Evolutionary conservation across 1,140 invertebrate species (phyloP).

Genomic region (Drosophila tsacasi): DNA sequence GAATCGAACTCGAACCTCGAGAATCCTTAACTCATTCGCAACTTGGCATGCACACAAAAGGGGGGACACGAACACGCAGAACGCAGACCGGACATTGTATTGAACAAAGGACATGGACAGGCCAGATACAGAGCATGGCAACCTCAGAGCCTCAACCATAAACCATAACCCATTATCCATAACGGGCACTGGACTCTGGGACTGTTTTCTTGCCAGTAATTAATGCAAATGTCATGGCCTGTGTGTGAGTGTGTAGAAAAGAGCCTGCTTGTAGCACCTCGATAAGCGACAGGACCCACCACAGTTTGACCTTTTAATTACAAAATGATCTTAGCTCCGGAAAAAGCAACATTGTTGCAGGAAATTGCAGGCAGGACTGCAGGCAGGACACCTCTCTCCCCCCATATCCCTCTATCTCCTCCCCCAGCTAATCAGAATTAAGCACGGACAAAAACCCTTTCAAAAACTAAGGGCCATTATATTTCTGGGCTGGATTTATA

Average conservation of each 20-base stretch:
- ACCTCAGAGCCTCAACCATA: not conserved
- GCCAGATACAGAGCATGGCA: not conserved
- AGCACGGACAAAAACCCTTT: not conserved
- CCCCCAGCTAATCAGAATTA: not conserved
- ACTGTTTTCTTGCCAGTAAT: conserved; percentile 41
- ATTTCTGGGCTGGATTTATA: conserved; percentile 14
- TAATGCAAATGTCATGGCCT: conserved; percentile 24
- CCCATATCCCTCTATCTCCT: not conserved
- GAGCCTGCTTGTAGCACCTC: conserved; percentile 6
- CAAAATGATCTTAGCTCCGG: not conserved
- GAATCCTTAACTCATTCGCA: conserved; percentile 19
- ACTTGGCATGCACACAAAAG: conserved; percentile 20
- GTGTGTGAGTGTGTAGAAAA: not conserved
- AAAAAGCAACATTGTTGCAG: not conserved
- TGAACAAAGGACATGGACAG: not conserved
- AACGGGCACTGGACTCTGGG: conserved; percentile 4
- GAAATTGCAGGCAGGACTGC: not conserved
- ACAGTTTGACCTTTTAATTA: not conserved
- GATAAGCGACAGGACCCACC: not conserved
- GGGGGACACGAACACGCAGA: no score
- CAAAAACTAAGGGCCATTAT: conserved; percentile 2
- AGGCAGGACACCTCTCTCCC: no score
- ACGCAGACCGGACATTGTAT: conserved; percentile 15
- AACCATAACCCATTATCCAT: not conserved
- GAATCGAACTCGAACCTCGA: not conserved